These are phyloP conservation scores for Malacoctenus gilli DNA, from an alignment of 2,797 vertebrate genomes.

Conservation along the genomic window DNA sequence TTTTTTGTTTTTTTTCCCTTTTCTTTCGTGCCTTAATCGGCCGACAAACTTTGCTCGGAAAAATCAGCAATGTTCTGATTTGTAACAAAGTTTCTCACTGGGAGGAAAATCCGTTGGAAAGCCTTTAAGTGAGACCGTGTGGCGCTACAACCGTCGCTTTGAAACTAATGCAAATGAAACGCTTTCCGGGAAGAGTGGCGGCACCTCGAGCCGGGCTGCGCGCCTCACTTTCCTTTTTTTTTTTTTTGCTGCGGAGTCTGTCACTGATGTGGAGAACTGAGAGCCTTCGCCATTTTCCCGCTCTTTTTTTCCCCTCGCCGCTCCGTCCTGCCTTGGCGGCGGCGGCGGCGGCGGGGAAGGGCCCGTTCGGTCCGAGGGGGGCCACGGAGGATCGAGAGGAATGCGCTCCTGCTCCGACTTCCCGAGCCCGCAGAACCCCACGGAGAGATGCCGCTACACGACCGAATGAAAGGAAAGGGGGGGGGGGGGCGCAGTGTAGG, in stretches of 20 bases:
- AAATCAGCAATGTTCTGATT: constrained; percentile 30
- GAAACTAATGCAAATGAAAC: constrained; percentile 41
- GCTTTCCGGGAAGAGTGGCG: constrained; percentile 37
- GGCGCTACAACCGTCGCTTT: constrained; percentile 25
- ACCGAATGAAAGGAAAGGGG: constrained; percentile 50
- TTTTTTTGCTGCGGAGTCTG: too few relatives aligned
- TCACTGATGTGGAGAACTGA: constrained; percentile 19
- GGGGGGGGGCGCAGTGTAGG: constrained; percentile 22
- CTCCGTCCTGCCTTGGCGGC: constrained; percentile 34
- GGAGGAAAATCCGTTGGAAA: constrained; percentile 22
- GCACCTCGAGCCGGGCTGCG: constrained; percentile 17
- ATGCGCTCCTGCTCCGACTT: constrained; percentile 64
- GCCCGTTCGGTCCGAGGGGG: constrained; percentile 48
- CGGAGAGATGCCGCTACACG: constrained; percentile 61
- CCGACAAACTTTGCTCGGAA: constrained; percentile 15
- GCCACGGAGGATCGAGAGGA: constrained; percentile 64
- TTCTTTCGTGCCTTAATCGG: too few relatives aligned
- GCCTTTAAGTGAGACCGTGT: constrained; percentile 12
- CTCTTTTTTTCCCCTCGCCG: constrained; percentile 42
- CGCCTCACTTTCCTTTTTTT: constrained; percentile 35
- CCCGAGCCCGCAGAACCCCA: constrained; percentile 56
- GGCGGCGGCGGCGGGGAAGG: constrained; percentile 54
- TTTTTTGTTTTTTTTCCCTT: too few relatives aligned
- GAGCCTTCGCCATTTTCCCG: constrained; percentile 23
- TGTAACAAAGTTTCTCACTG: constrained; percentile 25